These are phyloP conservation scores for Operophtera brumata DNA, from an alignment of 2,888 invertebrate genomes.

Conservation along the genomic window DNA sequence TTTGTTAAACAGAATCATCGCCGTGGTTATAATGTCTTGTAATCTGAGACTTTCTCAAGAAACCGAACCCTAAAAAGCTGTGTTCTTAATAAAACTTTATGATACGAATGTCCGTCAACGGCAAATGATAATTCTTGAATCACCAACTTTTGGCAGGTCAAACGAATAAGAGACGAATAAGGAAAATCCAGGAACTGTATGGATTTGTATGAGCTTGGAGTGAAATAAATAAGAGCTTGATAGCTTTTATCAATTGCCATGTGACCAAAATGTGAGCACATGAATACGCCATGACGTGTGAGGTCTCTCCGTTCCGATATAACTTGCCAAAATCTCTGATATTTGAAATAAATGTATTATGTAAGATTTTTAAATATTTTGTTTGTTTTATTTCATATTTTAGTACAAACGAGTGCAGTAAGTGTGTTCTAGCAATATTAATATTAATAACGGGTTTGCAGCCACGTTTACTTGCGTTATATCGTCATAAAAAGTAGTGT, in stretches of 20 bases:
- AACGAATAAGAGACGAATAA: conserved; percentile 20
- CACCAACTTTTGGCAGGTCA: conserved; percentile 24
- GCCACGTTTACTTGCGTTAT: too few relatives aligned
- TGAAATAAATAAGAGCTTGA: conserved; percentile 6
- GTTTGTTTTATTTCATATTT: too few relatives aligned
- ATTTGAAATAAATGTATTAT: too few relatives aligned
- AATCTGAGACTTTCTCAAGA: not conserved
- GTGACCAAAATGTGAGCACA: conserved; percentile 1
- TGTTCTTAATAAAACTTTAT: conserved; percentile 25
- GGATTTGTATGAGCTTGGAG: conserved; percentile 9
- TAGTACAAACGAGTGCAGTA: too few relatives aligned
- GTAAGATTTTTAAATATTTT: not conserved
- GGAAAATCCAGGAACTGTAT: conserved; percentile 15
- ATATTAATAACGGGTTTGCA: too few relatives aligned
- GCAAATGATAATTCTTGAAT: conserved; percentile 26
- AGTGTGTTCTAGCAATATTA: too few relatives aligned
- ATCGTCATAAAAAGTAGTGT: too few relatives aligned
- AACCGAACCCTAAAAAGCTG: conserved; percentile 15
- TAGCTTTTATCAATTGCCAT: conserved; percentile 6
- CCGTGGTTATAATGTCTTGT: not conserved
- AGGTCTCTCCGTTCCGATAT: not conserved
- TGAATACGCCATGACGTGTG: not conserved
- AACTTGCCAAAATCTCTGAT: not conserved
- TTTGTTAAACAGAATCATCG: not conserved
- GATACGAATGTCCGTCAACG: conserved; percentile 23